phyloP scores from a whole-genome alignment of 2,113 vertebrate genomes.

The Rhinolophus sinicus region DNA sequence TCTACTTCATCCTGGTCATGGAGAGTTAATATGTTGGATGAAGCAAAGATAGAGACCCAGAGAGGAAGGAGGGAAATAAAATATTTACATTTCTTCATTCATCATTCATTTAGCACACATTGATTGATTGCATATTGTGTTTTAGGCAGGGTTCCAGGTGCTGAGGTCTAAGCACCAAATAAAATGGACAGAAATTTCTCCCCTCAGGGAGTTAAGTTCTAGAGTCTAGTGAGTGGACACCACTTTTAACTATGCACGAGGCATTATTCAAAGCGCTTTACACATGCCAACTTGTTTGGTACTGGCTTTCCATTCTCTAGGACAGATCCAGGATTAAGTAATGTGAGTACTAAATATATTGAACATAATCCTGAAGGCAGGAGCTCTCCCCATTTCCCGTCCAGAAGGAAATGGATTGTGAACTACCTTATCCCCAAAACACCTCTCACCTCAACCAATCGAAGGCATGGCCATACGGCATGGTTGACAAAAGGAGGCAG shows the following conservation, averaged over 20 bases:
- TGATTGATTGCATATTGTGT: neutral
- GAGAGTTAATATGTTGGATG: neutral
- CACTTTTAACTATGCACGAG: neutral
- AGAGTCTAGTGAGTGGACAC: neutral
- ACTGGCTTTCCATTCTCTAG: neutral
- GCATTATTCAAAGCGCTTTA: neutral
- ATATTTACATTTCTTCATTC: neutral
- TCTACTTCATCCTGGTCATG: neutral
- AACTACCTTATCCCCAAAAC: neutral
- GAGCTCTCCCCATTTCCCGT: neutral
- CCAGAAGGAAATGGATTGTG: neutral
- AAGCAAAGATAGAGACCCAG: neutral
- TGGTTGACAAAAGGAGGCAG: neutral
- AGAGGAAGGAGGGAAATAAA: neutral
- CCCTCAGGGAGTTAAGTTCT: neutral
- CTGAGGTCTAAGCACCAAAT: neutral
- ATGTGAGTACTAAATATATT: neutral
- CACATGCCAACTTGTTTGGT: neutral
- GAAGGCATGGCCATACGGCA: neutral
- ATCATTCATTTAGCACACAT: conserved; percentile 28
- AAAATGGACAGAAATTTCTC: conserved; percentile 7
- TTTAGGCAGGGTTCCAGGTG: neutral
- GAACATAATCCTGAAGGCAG: neutral
- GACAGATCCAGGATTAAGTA: neutral
- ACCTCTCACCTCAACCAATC: neutral